Evolutionary conservation across 2,113 vertebrate genomes (phyloP).

Genomic region (Protobothrops mucrosquamatus): DNA sequence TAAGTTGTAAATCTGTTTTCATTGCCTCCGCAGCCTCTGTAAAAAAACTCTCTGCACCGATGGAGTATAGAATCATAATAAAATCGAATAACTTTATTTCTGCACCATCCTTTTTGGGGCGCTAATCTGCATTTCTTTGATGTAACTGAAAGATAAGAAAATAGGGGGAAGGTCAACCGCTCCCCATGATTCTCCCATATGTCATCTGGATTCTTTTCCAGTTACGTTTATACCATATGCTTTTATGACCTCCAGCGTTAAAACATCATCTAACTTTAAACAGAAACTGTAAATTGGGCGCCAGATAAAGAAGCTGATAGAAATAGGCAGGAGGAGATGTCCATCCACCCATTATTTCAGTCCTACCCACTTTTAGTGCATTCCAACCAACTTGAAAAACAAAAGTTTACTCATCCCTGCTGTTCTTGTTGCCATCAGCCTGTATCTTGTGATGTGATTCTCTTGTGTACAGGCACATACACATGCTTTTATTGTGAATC

Average conservation of each 20-base stretch:
- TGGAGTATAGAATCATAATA: background rate
- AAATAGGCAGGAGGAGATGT: too few species aligned
- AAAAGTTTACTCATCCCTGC: background rate
- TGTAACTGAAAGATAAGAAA: background rate
- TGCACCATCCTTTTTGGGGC: background rate
- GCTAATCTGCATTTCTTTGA: background rate
- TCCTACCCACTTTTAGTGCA: background rate
- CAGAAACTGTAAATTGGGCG: too few species aligned
- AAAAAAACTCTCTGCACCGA: background rate
- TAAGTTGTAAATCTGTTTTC: background rate
- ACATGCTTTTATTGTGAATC: background rate
- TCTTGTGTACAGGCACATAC: background rate
- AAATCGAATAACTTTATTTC: fast-evolving
- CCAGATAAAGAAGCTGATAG: too few species aligned
- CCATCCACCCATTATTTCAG: background rate
- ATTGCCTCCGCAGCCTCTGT: background rate
- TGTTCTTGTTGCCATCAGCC: background rate
- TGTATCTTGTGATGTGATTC: background rate
- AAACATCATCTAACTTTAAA: too few species aligned
- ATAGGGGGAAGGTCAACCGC: background rate
- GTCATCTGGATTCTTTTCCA: background rate
- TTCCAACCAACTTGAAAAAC: background rate
- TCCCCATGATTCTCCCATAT: background rate
- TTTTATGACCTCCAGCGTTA: too few species aligned
- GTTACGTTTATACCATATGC: too few species aligned